Conservation (phyloP, 2,113 vertebrate species). For the Zosterops hypoxanthus region DNA sequence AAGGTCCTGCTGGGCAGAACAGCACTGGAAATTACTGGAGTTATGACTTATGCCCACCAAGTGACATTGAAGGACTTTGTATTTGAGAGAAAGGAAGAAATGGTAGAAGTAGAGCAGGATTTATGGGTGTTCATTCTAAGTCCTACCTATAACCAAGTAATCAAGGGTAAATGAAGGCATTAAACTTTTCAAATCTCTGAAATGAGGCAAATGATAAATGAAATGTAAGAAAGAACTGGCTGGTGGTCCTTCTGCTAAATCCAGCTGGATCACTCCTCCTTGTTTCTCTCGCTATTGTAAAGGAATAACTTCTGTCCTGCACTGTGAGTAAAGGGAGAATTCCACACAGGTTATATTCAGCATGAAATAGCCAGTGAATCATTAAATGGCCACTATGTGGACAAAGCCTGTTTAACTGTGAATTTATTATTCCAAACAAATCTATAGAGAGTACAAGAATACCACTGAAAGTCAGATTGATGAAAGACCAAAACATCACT, state of each 20-base stretch:
- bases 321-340: rapidly evolving
- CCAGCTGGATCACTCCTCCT: neutral
- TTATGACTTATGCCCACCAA: neutral
- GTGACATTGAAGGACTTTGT: neutral
- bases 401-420: neutral
- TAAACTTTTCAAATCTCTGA: neutral
- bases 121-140: neutral
- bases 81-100: neutral
- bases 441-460: neutral
- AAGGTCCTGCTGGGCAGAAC: neutral
- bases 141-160: neutral
- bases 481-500: neutral
- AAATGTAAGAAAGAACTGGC: neutral
- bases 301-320: neutral
- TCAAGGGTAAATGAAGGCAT: neutral
- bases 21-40: neutral
- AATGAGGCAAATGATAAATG: neutral
- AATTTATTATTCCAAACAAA: neutral
- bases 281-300: neutral
- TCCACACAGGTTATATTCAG: neutral
- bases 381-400: neutral
- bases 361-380: neutral
- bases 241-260: neutral
- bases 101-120: neutral
- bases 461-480: neutral